Base-by-base conservation (phyloP, 1,140 invertebrate genomes). In the Anoplophora glabripennis region DNA sequence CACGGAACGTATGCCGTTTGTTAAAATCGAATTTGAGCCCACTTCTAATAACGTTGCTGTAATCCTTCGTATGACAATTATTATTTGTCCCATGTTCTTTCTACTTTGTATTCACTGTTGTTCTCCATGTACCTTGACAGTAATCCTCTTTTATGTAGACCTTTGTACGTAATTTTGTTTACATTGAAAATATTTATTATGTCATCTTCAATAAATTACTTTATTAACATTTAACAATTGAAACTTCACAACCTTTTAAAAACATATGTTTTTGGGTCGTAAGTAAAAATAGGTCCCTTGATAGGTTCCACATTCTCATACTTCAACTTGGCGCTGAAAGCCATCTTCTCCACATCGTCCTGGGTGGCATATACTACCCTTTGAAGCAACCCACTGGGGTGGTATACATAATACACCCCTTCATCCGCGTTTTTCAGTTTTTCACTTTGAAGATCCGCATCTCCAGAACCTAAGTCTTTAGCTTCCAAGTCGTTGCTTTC, bases 241-340 rank as follows among this genome's bases (percentile, higher is more conserved):
- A 14, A 11, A 9, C 9, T 21, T 48, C 46, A 41, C 51, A 62
- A 14, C 15, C 61, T 52, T 36, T 37, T 51, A n/a, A 66, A 53
- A 15, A 47, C 51, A 21, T 12, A 59, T 4, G 57, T 61, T 11
- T 56, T 15, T n/a, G 61, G 61, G n/a, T 78, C 66, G 57, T 82
- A 83, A 7, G 79, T 78, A 63, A 79, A 82, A 61, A 82, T 79
- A 18, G 80, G 79, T 18, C 77, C 80, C 7, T 74, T 75, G 21
- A 83, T 76, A 4, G 80, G 81, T 36, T 82, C 80, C 3, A 82
- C 80, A 65, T 82, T 78, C 61, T 81, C 76, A 8, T 80, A 81
- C 4, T 75, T 78, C 17, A 82, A 75, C 52, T 77, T 77, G 5
- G 80, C 80, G 28, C 77, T 76, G 59, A 79, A 81, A 11, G 77